phyloP scores from a whole-genome alignment of 1,140 invertebrate genomes.

The Mercenaria mercenaria region DNA sequence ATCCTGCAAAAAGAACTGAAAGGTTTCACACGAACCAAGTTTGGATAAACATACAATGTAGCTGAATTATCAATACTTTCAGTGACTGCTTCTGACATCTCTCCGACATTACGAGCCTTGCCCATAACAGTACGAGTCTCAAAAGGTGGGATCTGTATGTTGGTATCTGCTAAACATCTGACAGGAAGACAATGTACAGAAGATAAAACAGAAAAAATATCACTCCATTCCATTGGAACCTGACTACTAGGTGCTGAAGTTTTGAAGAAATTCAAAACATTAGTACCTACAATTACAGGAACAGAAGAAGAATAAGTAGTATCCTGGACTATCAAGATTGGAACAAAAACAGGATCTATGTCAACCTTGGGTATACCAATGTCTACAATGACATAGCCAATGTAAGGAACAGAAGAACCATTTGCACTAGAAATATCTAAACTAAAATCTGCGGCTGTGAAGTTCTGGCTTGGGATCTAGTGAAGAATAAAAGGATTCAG shows the following conservation, averaged over 20 bases:
- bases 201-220: neutral
- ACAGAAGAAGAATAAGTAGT: neutral
- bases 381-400: slow-evolving; percentile 40
- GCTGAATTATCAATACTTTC: neutral
- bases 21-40: neutral
- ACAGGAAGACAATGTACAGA: neutral
- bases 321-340: slow-evolving; percentile 40
- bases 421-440: slow-evolving; percentile 42
- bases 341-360: neutral
- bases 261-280: slow-evolving; percentile 27
- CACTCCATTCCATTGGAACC: neutral
- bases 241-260: neutral
- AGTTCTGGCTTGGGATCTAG: slow-evolving; percentile 13
- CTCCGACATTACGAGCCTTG: neutral
- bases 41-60: neutral
- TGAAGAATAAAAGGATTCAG: slow-evolving; percentile 8
- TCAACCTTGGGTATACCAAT: neutral
- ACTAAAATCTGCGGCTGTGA: slow-evolving; percentile 11
- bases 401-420: slow-evolving; percentile 45
- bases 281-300: slow-evolving; percentile 64
- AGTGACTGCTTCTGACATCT: neutral
- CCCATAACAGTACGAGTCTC: neutral
- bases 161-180: neutral
- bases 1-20: neutral
- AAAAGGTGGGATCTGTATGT: neutral